A percentile compares a stretch with the other conserved stretches of the same genome.
phyloP scores from a whole-genome alignment of 2,888 invertebrate genomes.

The Tethea ocularis region DNA sequence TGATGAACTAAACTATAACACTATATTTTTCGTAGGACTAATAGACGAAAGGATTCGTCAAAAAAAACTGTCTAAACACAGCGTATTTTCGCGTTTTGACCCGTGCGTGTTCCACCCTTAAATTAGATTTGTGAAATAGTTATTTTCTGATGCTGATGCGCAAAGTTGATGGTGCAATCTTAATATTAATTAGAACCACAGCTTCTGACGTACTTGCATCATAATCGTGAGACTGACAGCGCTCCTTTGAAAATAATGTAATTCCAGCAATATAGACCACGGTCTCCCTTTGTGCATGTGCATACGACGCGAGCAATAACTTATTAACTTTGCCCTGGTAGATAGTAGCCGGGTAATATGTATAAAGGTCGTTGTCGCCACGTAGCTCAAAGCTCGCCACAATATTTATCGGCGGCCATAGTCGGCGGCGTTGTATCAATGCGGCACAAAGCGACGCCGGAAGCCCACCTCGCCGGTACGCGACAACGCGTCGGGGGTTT shows the following conservation, averaged over 20 bases:
- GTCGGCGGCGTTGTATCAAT: conserved; percentile 77
- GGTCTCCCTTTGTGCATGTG: conserved; percentile 9
- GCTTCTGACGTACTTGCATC: not conserved
- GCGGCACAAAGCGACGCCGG: conserved; percentile 77
- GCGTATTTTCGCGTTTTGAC: too few relatives aligned
- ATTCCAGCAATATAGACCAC: conserved; percentile 9
- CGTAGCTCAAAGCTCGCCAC: conserved; percentile 72
- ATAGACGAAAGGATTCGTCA: too few relatives aligned
- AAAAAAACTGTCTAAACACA: too few relatives aligned
- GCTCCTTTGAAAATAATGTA: not conserved
- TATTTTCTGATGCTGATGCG: not conserved
- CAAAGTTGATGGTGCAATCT: too few relatives aligned
- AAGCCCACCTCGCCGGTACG: conserved; percentile 71
- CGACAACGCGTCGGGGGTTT: conserved; percentile 31
- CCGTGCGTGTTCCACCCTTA: too few relatives aligned
- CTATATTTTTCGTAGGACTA: too few relatives aligned
- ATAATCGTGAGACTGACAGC: not conserved
- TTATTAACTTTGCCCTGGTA: conserved; percentile 19
- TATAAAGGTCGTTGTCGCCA: conserved; percentile 32
- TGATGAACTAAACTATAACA: too few relatives aligned
- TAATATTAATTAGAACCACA: not conserved
- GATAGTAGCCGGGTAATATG: conserved; percentile 25
- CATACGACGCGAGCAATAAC: conserved; percentile 7
- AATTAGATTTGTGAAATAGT: not conserved
- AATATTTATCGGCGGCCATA: conserved; percentile 82